Evolutionary conservation across 2,888 invertebrate genomes (phyloP).

Genomic region (Keiferia lycopersicella): DNA sequence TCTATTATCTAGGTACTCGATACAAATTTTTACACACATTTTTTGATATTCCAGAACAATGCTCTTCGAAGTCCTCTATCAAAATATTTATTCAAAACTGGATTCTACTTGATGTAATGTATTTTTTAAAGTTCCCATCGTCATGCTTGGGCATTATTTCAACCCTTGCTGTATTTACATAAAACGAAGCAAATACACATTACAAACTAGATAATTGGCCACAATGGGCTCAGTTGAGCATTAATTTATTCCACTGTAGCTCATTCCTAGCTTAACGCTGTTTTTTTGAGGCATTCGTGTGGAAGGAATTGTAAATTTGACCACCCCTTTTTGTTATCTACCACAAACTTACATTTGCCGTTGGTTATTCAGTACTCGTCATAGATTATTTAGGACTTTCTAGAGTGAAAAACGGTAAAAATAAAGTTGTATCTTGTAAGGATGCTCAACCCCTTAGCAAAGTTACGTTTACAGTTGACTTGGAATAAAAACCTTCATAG

Average conservation of each 20-base stretch:
- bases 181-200: constrained; percentile 9
- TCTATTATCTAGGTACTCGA: too few species aligned
- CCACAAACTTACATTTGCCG: background rate
- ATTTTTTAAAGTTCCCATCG: background rate
- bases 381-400: background rate
- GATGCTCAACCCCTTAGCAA: constrained; percentile 25
- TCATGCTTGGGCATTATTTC: background rate
- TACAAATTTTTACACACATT: too few species aligned
- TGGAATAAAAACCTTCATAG: background rate
- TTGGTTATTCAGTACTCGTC: background rate
- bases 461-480: background rate
- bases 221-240: constrained; percentile 45
- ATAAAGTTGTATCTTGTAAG: constrained; percentile 15
- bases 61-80: background rate
- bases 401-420: background rate
- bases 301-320: constrained; percentile 54
- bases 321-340: constrained; percentile 37
- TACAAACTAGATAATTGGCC: constrained; percentile 31
- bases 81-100: constrained; percentile 5
- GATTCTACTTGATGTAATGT: background rate
- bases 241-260: constrained; percentile 52
- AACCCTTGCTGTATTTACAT: constrained; percentile 3
- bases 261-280: constrained; percentile 43
- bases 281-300: constrained; percentile 50
- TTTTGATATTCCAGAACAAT: too few species aligned